Base-by-base conservation (phyloP, 2,888 invertebrate species). In the Eristalis pertinax region DNA sequence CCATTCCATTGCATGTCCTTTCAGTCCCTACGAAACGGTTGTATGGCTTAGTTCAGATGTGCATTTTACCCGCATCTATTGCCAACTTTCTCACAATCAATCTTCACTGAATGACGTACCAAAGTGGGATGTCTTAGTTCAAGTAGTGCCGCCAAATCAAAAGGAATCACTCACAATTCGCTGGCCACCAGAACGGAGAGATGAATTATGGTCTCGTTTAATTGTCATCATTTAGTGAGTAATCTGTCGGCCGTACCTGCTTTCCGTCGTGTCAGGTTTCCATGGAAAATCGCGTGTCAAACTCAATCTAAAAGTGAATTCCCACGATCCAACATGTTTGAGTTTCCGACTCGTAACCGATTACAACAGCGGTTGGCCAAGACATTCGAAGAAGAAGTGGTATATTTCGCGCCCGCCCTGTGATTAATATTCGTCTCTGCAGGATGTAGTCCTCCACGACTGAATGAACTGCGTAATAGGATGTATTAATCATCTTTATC, bases 381-480 rank as follows among this genome's bases (percentile, higher is more conserved):
- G 13, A 63, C 64, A 64, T 50, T 0, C 11, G 0, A 35, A 24
- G 0, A 35, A 24, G 38, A 24, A 24, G 10, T 32, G 19, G 15
- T 38, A 70, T 29, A 56, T 56, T 64, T 64, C n/a, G 19, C 56
- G 56, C 32, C 63, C 70, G 64, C 38, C 15, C 29, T 11, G 41
- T 78, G 70, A 70, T 78, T 70, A 78, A 26, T 78, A 78, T 70
- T 78, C 77, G 70, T 56, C 70, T 70, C 56, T 67, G 41, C 67
- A 41, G 75, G 60, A 76, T 60, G 67, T 68, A 11, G 43, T 29
- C 22, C 35, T 56, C 35, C 56, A 38, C 63, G 29, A 68, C 76
- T 68, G 76, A 76, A 76, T 43, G 22, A 68, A 24, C 62, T n/a
- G 22, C 29, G 60, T 32, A 68, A 76, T 35, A 68, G 13, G 38